Conservation (phyloP, 2,113 vertebrate species). For the Zootoca vivipara region DNA sequence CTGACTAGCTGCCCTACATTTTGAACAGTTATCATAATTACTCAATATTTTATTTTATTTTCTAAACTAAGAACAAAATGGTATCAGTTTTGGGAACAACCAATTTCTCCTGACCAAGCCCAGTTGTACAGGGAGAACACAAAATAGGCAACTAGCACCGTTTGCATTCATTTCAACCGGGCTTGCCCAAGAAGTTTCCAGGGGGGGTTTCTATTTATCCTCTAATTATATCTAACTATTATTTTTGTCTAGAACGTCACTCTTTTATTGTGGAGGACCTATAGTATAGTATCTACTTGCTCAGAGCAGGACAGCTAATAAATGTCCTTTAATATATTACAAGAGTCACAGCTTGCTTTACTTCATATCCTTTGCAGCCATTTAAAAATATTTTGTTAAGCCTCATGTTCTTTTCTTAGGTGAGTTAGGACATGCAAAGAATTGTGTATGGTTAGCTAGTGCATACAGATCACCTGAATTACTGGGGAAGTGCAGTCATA, state of each 20-base stretch:
- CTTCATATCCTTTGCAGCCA: background rate
- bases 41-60: background rate
- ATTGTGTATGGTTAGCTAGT: background rate
- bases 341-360: background rate
- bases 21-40: background rate
- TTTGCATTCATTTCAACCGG: background rate
- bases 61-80: background rate
- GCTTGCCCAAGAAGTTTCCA: background rate
- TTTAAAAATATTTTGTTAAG: background rate
- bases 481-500: background rate
- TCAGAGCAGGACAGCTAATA: background rate
- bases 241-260: background rate
- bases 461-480: background rate
- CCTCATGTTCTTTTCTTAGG: background rate
- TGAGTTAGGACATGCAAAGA: background rate
- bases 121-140: background rate
- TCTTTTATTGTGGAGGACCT: background rate
- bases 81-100: background rate
- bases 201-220: background rate
- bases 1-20: background rate
- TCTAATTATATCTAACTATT: background rate
- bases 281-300: background rate
- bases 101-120: background rate
- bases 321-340: background rate
- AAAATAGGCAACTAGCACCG: background rate